Percentiles rank a stretch among this genome's conserved stretches.
phyloP scores from a whole-genome alignment of 2,113 vertebrate genomes.

The Cynoglossus semilaevis region DNA sequence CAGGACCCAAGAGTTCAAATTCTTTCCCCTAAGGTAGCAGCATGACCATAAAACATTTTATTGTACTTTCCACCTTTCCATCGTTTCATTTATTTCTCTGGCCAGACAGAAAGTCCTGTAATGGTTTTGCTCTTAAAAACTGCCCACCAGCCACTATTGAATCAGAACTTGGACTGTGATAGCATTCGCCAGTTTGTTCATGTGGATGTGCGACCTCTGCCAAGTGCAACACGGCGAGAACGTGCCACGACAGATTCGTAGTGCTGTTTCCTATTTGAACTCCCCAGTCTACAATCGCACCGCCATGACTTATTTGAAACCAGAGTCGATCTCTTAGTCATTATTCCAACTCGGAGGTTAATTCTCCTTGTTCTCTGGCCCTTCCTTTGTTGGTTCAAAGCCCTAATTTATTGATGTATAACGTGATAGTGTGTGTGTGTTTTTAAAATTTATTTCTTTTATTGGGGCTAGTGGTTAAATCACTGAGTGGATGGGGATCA shows the following conservation, averaged over 20 bases:
- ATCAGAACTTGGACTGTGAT: constrained; percentile 31
- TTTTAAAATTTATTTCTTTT: constrained; percentile 23
- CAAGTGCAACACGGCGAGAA: constrained; percentile 62
- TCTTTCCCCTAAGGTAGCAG: constrained; percentile 31
- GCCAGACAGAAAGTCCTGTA: constrained; percentile 46
- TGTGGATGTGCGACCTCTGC: constrained; percentile 41
- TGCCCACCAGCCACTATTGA: constrained; percentile 37
- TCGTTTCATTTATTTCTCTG: constrained; percentile 53
- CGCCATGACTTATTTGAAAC: constrained; percentile 43
- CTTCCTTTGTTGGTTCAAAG: constrained; percentile 38
- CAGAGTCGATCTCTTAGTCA: constrained; percentile 16
- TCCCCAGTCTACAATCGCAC: constrained; percentile 48
- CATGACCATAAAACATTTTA: constrained; percentile 52
- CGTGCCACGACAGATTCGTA: constrained; percentile 52
- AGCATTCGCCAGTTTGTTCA: constrained; percentile 44
- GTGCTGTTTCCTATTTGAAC: constrained; percentile 49
- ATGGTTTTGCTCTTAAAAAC: constrained; percentile 46
- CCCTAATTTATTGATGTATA: constrained; percentile 62
- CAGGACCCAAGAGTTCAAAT: constrained; percentile 23
- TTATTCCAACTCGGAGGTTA: constrained; percentile 48
- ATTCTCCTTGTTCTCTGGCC: constrained; percentile 35
- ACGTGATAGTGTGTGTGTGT: constrained; percentile 57
- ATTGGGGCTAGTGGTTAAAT: constrained; percentile 49
- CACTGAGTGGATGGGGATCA: constrained; percentile 59
- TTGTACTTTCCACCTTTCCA: constrained; percentile 59